Conservation (phyloP, 2,888 invertebrate genomes). For the Drosophila pseudotalamancana region DNA sequence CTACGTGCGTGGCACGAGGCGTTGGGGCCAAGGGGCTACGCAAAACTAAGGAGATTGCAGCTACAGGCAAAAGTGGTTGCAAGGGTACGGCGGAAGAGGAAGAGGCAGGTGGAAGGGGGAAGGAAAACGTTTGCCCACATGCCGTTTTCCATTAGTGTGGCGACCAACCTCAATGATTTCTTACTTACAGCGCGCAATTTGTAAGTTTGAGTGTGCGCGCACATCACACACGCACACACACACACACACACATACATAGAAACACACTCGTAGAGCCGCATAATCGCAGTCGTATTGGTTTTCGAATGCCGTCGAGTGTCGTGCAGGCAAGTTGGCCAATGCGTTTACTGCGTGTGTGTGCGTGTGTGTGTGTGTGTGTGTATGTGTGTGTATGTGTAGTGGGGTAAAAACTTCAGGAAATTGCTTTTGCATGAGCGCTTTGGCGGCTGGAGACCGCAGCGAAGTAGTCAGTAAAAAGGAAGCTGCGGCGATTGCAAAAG, state of each 20-base stretch:
- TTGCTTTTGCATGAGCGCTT: constrained; percentile 79
- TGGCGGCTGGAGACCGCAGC: constrained; percentile 34
- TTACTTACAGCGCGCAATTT: constrained; percentile 73
- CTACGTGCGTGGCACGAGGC: constrained; percentile 52
- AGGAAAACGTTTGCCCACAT: constrained; percentile 68
- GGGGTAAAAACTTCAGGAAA: constrained; percentile 75
- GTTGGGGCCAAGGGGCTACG: constrained; percentile 3
- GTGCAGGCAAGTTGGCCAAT: constrained; percentile 52
- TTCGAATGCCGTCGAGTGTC: constrained; percentile 60
- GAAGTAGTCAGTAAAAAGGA: constrained; percentile 61
- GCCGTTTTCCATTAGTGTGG: constrained; percentile 76
- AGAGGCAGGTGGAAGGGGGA: neutral
- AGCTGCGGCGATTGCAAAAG: constrained; percentile 68
- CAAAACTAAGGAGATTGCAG: constrained; percentile 49
- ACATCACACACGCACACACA: constrained; percentile 24
- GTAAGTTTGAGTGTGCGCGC: constrained; percentile 55
- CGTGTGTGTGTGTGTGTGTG: constrained; percentile 3
- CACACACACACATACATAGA: constrained; percentile 4
- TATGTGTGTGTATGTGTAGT: constrained; percentile 32
- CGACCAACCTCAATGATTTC: constrained; percentile 80
- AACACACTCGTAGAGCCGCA: constrained; percentile 36
- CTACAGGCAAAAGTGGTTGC: constrained; percentile 8
- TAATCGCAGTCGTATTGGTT: constrained; percentile 73
- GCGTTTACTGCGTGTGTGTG: constrained; percentile 53
- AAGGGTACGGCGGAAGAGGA: neutral